These are phyloP conservation scores for Scelioninae gen. 1 DNA, from an alignment of 2,888 invertebrate genomes.

Conservation along the genomic window DNA sequence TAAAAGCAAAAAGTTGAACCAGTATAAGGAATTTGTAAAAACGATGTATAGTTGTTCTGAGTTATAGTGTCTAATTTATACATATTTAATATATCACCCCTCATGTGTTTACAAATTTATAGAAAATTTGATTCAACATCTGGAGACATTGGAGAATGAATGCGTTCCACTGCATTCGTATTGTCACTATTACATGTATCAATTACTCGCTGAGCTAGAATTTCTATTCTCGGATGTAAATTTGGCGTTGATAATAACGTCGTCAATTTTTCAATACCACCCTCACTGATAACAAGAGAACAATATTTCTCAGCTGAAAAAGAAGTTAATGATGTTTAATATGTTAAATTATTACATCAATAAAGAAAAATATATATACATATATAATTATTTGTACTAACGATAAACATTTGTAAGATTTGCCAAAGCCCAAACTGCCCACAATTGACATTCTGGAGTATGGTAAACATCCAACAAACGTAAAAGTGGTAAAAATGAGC, in stretches of 20 bases:
- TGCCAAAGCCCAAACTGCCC: constrained; percentile 99
- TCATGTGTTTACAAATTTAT: constrained; percentile 42
- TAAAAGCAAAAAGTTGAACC: too few relatives aligned
- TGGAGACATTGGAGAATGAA: constrained; percentile 47
- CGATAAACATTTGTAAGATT: constrained; percentile 97
- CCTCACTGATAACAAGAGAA: constrained; percentile 92
- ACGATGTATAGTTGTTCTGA: too few relatives aligned
- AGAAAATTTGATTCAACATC: constrained; percentile 44
- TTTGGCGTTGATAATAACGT: constrained; percentile 87
- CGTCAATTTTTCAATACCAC: constrained; percentile 90
- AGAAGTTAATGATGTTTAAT: constrained; percentile 1
- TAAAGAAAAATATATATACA: too few relatives aligned
- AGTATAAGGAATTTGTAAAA: too few relatives aligned
- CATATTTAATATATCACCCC: constrained; percentile 18
- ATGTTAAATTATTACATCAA: too few relatives aligned
- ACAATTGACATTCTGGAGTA: constrained; percentile 96
- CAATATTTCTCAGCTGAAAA: constrained; percentile 95
- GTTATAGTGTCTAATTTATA: constrained; percentile 23
- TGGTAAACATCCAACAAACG: constrained; percentile 92
- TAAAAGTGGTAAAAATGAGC: constrained; percentile 97
- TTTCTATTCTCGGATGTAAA: constrained; percentile 87
- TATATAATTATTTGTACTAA: too few relatives aligned
- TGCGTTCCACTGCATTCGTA: constrained; percentile 39
- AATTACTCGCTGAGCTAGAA: constrained; percentile 88
- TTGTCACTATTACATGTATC: constrained; percentile 86